These are phyloP conservation scores for Vipera latastei DNA, from an alignment of 2,797 vertebrate genomes.

Conservation along the genomic window DNA sequence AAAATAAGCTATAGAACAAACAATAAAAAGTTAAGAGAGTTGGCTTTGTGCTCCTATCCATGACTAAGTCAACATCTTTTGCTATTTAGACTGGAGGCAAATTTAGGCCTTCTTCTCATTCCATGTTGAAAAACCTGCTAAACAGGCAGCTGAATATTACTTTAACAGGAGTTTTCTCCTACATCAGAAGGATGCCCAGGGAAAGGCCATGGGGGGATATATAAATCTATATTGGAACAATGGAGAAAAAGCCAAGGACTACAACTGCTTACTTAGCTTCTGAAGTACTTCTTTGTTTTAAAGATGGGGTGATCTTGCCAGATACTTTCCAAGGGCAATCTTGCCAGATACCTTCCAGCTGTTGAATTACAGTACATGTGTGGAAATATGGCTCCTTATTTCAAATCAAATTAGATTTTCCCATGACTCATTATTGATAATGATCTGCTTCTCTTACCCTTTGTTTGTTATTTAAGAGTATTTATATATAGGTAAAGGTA, in stretches of 20 bases:
- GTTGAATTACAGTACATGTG: background rate
- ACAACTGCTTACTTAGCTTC: background rate
- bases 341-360: background rate
- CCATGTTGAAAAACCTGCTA: background rate
- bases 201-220: background rate
- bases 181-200: background rate
- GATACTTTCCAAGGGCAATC: background rate
- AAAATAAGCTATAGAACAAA: background rate
- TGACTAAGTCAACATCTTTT: background rate
- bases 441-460: background rate
- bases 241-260: background rate
- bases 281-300: background rate
- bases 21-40: background rate
- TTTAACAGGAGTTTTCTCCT: background rate
- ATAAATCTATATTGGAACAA: background rate
- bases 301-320: background rate
- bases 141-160: background rate
- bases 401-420: background rate
- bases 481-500: no score
- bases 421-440: background rate
- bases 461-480: background rate
- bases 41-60: background rate
- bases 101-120: background rate
- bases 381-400: background rate
- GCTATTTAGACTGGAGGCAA: background rate